These are phyloP conservation scores for Ctenopoma multispine DNA, from an alignment of 2,797 vertebrate genomes.

Conservation along the genomic window DNA sequence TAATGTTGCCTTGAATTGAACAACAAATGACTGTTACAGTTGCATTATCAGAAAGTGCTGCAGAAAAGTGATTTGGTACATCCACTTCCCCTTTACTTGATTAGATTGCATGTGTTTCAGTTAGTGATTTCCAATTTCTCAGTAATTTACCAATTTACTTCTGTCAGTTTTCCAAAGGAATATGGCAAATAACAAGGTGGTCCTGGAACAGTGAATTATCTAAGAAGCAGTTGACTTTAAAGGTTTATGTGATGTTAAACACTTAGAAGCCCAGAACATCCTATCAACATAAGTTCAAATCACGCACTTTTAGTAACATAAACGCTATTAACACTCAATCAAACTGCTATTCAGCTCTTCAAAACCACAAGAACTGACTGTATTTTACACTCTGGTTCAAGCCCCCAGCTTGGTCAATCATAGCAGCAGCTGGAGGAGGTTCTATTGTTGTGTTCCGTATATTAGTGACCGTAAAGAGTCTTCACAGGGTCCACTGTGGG, in stretches of 20 bases:
- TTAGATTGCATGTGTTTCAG: background rate
- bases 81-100: background rate
- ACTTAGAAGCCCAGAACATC: background rate
- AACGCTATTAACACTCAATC: slow-evolving; percentile 39
- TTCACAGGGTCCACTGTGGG: slow-evolving; percentile 66
- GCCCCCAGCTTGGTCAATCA: slow-evolving; percentile 44
- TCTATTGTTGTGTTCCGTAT: slow-evolving; percentile 67
- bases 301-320: slow-evolving; percentile 2
- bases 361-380: slow-evolving; percentile 28
- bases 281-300: slow-evolving; percentile 25
- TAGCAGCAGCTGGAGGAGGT: slow-evolving; percentile 39
- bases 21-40: background rate
- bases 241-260: slow-evolving; percentile 3
- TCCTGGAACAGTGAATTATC: background rate
- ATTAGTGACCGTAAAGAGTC: slow-evolving; percentile 83
- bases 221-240: background rate
- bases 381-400: slow-evolving; percentile 51
- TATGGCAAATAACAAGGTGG: no score
- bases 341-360: slow-evolving; percentile 29
- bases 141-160: no score
- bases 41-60: background rate
- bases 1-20: background rate
- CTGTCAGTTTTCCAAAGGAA: no score
- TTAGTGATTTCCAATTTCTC: background rate
- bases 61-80: background rate